A percentile compares a stretch with the other conserved stretches of the same genome.
Evolutionary conservation across 2,888 invertebrate species (phyloP).

Genomic region (Drosophila vallismaia): DNA sequence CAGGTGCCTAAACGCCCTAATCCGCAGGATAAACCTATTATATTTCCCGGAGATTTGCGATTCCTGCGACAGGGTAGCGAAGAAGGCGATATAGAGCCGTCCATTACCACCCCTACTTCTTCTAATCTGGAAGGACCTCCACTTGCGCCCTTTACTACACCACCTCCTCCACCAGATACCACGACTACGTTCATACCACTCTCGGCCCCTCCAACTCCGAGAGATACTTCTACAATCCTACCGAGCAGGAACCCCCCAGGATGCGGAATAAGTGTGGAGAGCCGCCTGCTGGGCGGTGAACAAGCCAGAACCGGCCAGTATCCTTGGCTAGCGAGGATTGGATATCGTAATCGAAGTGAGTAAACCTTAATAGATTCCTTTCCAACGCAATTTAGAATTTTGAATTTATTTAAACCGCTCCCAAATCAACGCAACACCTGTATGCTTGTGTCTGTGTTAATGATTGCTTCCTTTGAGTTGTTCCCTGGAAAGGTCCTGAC

Average conservation of each 20-base stretch:
- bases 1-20: constrained; percentile 21
- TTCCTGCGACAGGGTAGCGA: constrained; percentile 45
- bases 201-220: neutral
- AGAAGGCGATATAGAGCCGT: constrained; percentile 10
- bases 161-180: neutral
- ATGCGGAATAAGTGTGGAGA: constrained; percentile 80
- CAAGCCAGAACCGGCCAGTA: constrained; percentile 85
- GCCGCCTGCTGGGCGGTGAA: constrained; percentile 85
- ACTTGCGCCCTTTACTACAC: constrained; percentile 25
- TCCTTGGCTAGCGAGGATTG: constrained; percentile 86
- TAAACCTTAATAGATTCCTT: constrained; percentile 21
- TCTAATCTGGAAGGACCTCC: constrained; percentile 11
- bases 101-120: constrained; percentile 13
- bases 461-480: neutral
- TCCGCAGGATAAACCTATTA: constrained; percentile 58
- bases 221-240: constrained; percentile 8
- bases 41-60: constrained; percentile 73
- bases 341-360: constrained; percentile 83
- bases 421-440: constrained; percentile 18
- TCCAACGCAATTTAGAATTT: constrained; percentile 16
- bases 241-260: constrained; percentile 47
- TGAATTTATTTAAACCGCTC: constrained; percentile 21
- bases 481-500: neutral
- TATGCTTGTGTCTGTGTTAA: neutral
- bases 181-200: neutral